Evolutionary conservation across 2,888 invertebrate species (phyloP), one percentile per base, ranked within the genome.

Genomic region (Platycheirus rosarum): DNA sequence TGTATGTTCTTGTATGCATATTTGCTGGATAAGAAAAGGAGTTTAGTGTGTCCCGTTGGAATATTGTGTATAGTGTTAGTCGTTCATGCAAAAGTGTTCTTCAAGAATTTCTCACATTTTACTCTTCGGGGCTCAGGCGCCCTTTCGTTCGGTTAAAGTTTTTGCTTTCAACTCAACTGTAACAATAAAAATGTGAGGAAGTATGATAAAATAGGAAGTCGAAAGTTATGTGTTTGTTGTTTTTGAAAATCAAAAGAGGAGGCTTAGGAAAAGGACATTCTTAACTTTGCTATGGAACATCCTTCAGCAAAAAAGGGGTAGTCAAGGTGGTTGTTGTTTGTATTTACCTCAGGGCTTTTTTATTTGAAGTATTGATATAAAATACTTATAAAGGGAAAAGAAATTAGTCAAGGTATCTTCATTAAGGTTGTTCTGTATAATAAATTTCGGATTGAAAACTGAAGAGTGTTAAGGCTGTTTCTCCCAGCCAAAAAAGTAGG

Each of bases 1-100:
- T n/a, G n/a, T n/a, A n/a, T n/a, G n/a, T n/a, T n/a, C n/a, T 9
- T 60, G 16, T 29, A 9, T 35, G 2, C 40, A 23, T 48, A 23
- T 6, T 29, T 51, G 5, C 29, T n/a, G n/a, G 23, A 20, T 55
- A 37, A 18, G 13, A 3, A 13, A 2, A 1, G n/a, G 1, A 16
- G 16, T 2, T 1, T 13, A 40, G 37, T 23, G 40, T 23, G 48
- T 48, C n/a, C 48, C 48, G 48, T 26, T 14, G 51, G 23, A 40
- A 40, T 14, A 40, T 53, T 66, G n/a, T 51, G 18, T 48, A 37
- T 13, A 49, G 63, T 57, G 71, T 66, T 62, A 53, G 46, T 63
- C 49, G 71, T 71, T 71, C 51, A 51, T 55, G 48, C 53, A 63
- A 48, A 71, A 78, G 71, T 44, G 62, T 62, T 73, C 66, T 68